Base-by-base conservation (phyloP, 2,888 invertebrate genomes). In the Lycophotia porphyrea region DNA sequence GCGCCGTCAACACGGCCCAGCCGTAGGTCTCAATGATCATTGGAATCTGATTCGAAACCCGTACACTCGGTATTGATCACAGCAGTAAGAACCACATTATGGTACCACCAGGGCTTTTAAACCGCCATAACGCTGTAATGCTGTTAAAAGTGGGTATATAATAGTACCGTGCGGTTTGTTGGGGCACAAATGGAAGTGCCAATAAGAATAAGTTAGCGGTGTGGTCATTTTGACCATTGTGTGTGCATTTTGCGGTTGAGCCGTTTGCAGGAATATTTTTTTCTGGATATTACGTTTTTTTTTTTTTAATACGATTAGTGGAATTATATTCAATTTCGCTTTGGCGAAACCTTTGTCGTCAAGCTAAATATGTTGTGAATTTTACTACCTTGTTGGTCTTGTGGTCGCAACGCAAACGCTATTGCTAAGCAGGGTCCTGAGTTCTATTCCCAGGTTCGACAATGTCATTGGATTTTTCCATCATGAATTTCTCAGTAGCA, bases 101-200 rank as follows among this genome's bases (percentile, higher is more conserved):
- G 47, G 67, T 67, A 70, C 82, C 65, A 76, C 36, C 21, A 76
- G 74, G 74, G 74, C 76, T 74, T 82, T 84, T 81, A 84, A 87
- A 79, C 65, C 81, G 78, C 77, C 64, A 74, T 86, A 87, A 84
- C 77, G 69, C 68, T 71, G 74, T 81, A 81, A 80, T 84, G 77
- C 70, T 80, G 80, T 81, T 84, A 87, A 87, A 86, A 86, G 78
- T 76, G 71, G 78, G 36, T 66, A 66, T 66, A 66, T 84, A 81
- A 84, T 81, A 74, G 71, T 69, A 63, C 76, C 44, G 73, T 84
- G 86, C 71, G 88, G 88, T 86, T 86, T 79, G 68, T 78, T 63
- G 65, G 72, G 58, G 72, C 69, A 76, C 74, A 80, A 84, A 86
- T 81, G 76, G 60, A 55, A 78, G 68, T 60, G 71, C 76, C 84